Base-by-base conservation (phyloP, 1,140 invertebrate species). In the Aphidius ervi region DNA sequence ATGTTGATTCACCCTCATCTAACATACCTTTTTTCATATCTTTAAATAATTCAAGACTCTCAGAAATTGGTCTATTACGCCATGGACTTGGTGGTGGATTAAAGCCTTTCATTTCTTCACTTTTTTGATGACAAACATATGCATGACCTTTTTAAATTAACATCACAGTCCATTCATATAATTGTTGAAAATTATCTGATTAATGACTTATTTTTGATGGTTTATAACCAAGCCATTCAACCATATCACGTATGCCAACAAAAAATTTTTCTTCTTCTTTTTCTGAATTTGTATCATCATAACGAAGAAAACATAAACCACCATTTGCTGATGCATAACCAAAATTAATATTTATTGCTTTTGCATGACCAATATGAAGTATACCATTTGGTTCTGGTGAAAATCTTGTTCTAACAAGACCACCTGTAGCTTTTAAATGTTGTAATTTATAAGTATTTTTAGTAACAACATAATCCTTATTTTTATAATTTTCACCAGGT, bases 271-370 rank as follows among this genome's bases (percentile, higher is more conserved):
- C 95, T 79, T 99, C 98, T 81, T 99, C 98, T 77, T 99, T 99
- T 78, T 99, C 97, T 4, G 98, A 98, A 83, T 99, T 99, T 5
- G 98, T 99, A 76, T 99, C 98, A 82, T 99, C 96, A 78, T 97
- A 99, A 56, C 98, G 87, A 41, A 99, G 80, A 75, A 91, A 95
- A 74, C 95, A 98, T 23, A 90, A 1, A 53, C 98, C 97, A 74
- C 88, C 83, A 70, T 94, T 84, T 31, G 90, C 91, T 68, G 88
- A 90, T 16, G 98, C 98, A 86, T 72, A 80, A 55, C 97, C 97
- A 86, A 99, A 99, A 82, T 99, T 99, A 40, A 99, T 99, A 78
- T 99, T 99, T 64, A 99, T 99, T 9, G 98, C 97, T 82, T 99
- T 99, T 5, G 97, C 98, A 83, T 99, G 98, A 0, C 98, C 97